These are phyloP conservation scores for Ambastaia sidthimunki DNA, from an alignment of 2,797 vertebrate species.

Conservation along the genomic window DNA sequence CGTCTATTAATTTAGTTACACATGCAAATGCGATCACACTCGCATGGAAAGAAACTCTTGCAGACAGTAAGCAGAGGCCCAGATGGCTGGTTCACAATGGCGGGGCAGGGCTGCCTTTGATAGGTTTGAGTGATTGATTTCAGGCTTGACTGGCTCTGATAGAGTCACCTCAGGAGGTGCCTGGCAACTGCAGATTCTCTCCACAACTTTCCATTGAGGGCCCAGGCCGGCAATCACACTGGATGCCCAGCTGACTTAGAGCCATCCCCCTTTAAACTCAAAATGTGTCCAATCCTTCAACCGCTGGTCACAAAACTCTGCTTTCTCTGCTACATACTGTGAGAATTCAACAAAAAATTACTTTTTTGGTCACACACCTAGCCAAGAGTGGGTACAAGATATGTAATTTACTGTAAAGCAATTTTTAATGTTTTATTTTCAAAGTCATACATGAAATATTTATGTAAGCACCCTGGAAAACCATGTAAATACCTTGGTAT, in stretches of 20 bases:
- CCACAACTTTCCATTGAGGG: conserved; percentile 76
- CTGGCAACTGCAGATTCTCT: conserved; percentile 78
- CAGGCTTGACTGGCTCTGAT: conserved; percentile 86
- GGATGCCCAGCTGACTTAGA: conserved; percentile 74
- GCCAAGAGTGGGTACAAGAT: neutral
- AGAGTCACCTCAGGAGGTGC: conserved; percentile 85
- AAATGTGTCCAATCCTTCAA: conserved; percentile 74
- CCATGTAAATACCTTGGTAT: neutral
- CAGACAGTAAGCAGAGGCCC: conserved; percentile 78
- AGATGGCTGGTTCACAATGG: conserved; percentile 84
- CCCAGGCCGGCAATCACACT: conserved; percentile 73
- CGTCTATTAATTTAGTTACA: conserved; percentile 31
- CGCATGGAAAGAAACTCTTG: conserved; percentile 69
- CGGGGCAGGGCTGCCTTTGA: conserved; percentile 81
- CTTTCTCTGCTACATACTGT: conserved; percentile 64
- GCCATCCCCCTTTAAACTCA: conserved; percentile 74
- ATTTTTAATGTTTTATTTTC: neutral
- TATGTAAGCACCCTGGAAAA: neutral
- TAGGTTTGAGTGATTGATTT: conserved; percentile 89
- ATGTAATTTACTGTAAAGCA: neutral
- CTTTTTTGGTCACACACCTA: neutral
- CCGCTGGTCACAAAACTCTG: conserved; percentile 75
- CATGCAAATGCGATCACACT: conserved; percentile 51
- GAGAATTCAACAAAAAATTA: neutral
- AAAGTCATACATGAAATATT: neutral